A percentile compares a stretch with the other conserved stretches of the same genome.
phyloP scores from a whole-genome alignment of 2,797 vertebrate species.

The Crocidura indochinensis region DNA sequence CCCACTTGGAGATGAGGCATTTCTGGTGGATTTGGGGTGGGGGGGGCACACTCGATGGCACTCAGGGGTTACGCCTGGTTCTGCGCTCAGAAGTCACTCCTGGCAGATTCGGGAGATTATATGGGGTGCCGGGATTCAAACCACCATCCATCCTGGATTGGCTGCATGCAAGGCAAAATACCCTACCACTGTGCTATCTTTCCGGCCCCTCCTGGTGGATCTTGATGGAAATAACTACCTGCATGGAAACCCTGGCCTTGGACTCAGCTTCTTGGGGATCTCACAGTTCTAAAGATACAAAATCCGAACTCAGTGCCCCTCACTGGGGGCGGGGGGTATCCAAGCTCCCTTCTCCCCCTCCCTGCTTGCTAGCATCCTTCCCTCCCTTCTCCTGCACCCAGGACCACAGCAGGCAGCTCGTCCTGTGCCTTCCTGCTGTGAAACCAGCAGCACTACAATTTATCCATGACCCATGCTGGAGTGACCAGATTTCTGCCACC shows the following conservation, averaged over 20 bases:
- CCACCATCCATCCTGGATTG: no score
- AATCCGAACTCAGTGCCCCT: no score
- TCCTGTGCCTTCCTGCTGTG: not conserved
- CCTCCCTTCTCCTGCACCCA: not conserved
- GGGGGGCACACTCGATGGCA: no score
- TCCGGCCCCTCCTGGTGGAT: no score
- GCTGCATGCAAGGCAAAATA: no score
- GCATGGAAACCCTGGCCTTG: not conserved
- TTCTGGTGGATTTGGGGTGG: not conserved
- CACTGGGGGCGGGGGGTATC: no score
- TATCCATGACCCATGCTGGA: not conserved
- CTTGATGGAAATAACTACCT: not conserved
- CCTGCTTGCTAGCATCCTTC: no score
- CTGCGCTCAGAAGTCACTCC: no score
- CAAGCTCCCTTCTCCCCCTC: no score
- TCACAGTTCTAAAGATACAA: not conserved
- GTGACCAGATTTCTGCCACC: not conserved
- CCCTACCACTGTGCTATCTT: not conserved
- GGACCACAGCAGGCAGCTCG: not conserved
- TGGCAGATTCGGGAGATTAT: no score
- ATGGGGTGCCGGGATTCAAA: no score
- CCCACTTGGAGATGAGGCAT: not conserved
- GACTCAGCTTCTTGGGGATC: not conserved
- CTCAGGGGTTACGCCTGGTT: no score
- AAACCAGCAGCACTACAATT: not conserved